Conservation (phyloP, 1,140 invertebrate genomes). For the Vanessa atalanta region DNA sequence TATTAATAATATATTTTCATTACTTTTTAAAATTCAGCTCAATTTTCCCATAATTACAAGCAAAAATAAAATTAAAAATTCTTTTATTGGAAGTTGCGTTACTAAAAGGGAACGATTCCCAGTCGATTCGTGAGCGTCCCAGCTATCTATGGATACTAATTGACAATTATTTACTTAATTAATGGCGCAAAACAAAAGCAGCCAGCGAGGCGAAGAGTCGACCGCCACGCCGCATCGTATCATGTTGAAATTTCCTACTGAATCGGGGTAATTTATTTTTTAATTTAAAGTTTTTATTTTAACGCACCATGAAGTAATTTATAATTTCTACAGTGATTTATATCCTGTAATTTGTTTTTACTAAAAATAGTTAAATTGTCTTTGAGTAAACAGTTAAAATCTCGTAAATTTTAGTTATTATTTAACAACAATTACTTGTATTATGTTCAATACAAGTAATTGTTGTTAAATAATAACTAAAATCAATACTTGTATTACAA, state of each 20-base stretch:
- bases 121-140: slow-evolving; percentile 16
- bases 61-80: slow-evolving; percentile 31
- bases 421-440: too few relatives aligned
- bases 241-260: background rate
- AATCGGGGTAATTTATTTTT: slow-evolving; percentile 2
- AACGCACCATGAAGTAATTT: background rate
- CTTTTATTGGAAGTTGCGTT: slow-evolving; percentile 28
- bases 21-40: background rate
- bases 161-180: slow-evolving; percentile 45
- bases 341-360: background rate
- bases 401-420: too few relatives aligned
- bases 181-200: slow-evolving; percentile 41
- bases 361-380: background rate
- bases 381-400: background rate
- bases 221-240: background rate
- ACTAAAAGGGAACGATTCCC: slow-evolving; percentile 27
- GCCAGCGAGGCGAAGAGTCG: slow-evolving; percentile 13
- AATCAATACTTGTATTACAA: too few relatives aligned
- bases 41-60: slow-evolving; percentile 10
- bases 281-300: background rate
- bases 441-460: too few relatives aligned
- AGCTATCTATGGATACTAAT: slow-evolving; percentile 41
- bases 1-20: background rate
- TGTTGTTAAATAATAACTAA: too few relatives aligned
- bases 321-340: background rate